A percentile compares a stretch with the other conserved stretches of the same genome.
phyloP scores from a whole-genome alignment of 2,113 vertebrate genomes.

The Vulpes ferrilata region DNA sequence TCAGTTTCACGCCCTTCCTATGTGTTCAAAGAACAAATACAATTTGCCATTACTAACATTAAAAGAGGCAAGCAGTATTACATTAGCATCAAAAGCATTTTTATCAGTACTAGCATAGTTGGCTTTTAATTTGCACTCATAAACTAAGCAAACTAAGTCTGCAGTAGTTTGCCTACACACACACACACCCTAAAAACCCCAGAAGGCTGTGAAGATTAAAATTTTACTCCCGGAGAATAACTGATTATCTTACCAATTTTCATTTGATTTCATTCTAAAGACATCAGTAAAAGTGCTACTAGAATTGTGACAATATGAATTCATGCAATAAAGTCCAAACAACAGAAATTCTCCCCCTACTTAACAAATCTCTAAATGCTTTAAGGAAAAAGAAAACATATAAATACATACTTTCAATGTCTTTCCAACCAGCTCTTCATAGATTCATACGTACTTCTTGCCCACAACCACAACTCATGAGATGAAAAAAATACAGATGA shows the following conservation, averaged over 20 bases:
- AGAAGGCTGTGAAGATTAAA: background rate
- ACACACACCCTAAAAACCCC: background rate
- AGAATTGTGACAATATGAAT: background rate
- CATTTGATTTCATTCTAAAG: background rate
- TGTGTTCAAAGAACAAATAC: slow-evolving; percentile 18
- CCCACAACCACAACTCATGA: background rate
- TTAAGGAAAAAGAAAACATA: slow-evolving; percentile 31
- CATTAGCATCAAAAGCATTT: background rate
- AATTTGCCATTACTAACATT: background rate
- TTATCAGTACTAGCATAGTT: slow-evolving; percentile 2
- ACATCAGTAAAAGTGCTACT: background rate
- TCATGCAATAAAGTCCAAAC: background rate
- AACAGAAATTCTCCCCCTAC: background rate
- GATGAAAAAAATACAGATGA: background rate
- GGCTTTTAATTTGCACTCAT: slow-evolving; percentile 38
- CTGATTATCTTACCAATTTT: background rate
- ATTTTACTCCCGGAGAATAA: slow-evolving; percentile 30
- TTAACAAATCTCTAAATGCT: background rate
- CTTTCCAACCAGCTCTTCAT: slow-evolving; percentile 10
- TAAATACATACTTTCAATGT: background rate
- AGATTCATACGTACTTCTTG: background rate
- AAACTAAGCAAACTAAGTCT: slow-evolving; percentile 12
- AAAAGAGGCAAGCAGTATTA: background rate
- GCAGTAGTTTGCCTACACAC: background rate
- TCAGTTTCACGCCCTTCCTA: background rate